Conservation (phyloP, 1,140 invertebrate genomes). For the Lordiphosa stackelbergi region DNA sequence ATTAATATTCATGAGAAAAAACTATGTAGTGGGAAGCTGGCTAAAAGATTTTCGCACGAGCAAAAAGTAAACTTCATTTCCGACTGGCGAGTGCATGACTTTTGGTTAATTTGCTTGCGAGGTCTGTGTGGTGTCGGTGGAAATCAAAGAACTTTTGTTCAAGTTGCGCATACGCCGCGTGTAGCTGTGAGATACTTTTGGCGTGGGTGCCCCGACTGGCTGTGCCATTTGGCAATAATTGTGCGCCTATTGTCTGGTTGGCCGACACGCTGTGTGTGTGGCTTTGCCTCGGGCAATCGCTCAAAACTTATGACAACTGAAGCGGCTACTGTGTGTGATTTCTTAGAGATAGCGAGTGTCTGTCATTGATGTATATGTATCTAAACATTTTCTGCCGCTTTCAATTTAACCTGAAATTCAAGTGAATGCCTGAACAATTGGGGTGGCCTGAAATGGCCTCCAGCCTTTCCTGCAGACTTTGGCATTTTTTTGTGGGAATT, state of each 20-base stretch:
- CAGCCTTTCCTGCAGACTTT: conserved; percentile 10
- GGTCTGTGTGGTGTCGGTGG: conserved; percentile 22
- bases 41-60: conserved; percentile 59
- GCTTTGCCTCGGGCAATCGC: conserved; percentile 68
- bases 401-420: conserved; percentile 19
- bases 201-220: conserved; percentile 33
- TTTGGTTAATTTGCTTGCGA: conserved; percentile 48
- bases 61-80: conserved; percentile 58
- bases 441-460: conserved; percentile 33
- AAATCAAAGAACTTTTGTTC: conserved; percentile 65
- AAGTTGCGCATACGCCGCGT: conserved; percentile 68
- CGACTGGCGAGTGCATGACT: conserved; percentile 54
- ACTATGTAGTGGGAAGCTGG: conserved; percentile 52
- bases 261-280: conserved; percentile 67
- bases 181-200: conserved; percentile 49
- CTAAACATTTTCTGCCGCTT: conserved; percentile 27
- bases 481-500: conserved; percentile 40
- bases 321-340: conserved; percentile 60
- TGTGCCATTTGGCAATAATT: conserved; percentile 72
- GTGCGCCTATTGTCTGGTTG: conserved; percentile 53
- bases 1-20: too few relatives aligned
- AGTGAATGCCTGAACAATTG: conserved; percentile 36
- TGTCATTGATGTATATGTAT: conserved; percentile 54
- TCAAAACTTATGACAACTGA: conserved; percentile 72
- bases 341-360: conserved; percentile 16